phyloP scores from a whole-genome alignment of 2,797 vertebrate genomes.

The Gymnoscopelus microlampas region DNA sequence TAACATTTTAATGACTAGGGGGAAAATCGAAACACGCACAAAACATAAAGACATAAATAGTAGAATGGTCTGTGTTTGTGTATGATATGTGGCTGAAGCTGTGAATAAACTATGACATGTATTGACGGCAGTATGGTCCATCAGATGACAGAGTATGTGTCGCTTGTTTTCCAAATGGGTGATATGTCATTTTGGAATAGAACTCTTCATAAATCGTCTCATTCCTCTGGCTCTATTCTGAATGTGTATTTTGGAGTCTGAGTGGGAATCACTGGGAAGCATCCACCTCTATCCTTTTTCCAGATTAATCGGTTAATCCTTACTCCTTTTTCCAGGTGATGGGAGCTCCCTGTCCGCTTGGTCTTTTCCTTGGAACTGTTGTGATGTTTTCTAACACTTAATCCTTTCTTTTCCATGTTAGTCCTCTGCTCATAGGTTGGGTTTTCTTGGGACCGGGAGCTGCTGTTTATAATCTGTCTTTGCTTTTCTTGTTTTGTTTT shows the following conservation, averaged over 20 bases:
- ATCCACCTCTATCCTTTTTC: constrained; percentile 16
- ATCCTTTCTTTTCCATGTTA: not conserved
- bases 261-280: constrained; percentile 18
- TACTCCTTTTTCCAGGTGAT: constrained; percentile 17
- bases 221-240: not conserved
- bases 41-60: too few relatives aligned
- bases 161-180: not conserved
- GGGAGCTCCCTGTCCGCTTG: constrained; percentile 1
- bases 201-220: constrained; percentile 25
- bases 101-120: too few relatives aligned
- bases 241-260: not conserved
- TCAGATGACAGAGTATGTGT: too few relatives aligned
- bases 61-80: too few relatives aligned
- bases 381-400: not conserved
- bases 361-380: constrained; percentile 14
- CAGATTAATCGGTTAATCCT: not conserved
- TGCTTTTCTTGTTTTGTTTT: not conserved
- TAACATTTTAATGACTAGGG: too few relatives aligned
- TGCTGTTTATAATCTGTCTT: not conserved
- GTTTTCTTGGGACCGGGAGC: constrained; percentile 4
- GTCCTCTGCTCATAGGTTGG: constrained; percentile 8
- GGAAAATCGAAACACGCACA: too few relatives aligned
- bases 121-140: too few relatives aligned
- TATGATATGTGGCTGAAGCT: too few relatives aligned
- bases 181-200: constrained; percentile 63